phyloP scores from a whole-genome alignment of 2,113 vertebrate species.

The Mobula birostris region DNA sequence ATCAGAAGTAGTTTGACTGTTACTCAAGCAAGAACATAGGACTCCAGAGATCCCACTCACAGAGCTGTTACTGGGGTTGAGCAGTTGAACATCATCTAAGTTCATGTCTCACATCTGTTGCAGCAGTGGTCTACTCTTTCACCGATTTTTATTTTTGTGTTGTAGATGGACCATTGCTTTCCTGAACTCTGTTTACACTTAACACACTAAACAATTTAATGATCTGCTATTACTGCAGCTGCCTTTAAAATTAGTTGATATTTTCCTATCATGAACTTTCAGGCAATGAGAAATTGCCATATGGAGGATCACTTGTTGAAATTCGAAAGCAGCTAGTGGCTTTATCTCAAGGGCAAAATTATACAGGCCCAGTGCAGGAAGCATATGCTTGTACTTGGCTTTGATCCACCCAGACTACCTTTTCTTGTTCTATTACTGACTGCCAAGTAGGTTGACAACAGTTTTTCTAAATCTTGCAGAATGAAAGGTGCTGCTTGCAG shows the following conservation, averaged over 20 bases:
- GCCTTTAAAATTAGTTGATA: background rate
- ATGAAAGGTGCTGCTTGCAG: background rate
- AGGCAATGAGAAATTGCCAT: constrained; percentile 3
- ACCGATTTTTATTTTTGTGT: background rate
- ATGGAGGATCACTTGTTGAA: constrained; percentile 23
- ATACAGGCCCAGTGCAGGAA: background rate
- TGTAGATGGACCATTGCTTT: background rate
- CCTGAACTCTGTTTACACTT: background rate
- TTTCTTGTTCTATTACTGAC: background rate
- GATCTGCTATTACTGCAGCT: background rate
- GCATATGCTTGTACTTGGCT: constrained; percentile 18
- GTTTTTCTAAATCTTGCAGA: background rate
- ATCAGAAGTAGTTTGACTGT: background rate
- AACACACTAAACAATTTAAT: background rate
- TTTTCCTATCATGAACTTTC: background rate
- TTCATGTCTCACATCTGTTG: background rate
- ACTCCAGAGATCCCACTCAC: background rate
- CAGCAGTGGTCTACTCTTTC: background rate
- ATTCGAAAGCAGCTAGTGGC: background rate
- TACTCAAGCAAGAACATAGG: background rate
- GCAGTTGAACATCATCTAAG: background rate
- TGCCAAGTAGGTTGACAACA: background rate
- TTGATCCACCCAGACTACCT: constrained; percentile 7
- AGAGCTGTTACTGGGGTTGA: background rate
- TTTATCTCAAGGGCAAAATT: background rate